These are phyloP conservation scores for Theristicus caerulescens DNA, from an alignment of 2,113 vertebrate genomes.

Conservation along the genomic window DNA sequence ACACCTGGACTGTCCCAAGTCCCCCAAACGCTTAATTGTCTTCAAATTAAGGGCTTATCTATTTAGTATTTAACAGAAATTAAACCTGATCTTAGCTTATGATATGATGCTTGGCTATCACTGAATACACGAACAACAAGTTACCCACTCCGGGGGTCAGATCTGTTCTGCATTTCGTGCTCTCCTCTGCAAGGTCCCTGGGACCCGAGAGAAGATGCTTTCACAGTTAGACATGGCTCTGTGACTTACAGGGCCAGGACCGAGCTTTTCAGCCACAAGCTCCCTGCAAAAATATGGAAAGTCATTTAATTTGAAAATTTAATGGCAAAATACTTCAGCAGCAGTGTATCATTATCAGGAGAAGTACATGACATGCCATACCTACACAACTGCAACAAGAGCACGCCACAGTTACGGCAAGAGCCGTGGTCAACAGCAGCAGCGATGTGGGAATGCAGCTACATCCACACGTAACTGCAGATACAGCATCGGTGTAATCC, in stretches of 20 bases:
- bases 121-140: not conserved
- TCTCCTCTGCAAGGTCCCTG: not conserved
- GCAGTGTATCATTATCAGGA: accelerated
- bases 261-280: not conserved
- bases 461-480: accelerated
- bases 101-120: too few relatives aligned
- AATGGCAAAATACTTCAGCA: not conserved
- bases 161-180: not conserved
- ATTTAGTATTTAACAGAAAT: not conserved
- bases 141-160: not conserved
- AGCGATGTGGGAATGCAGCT: accelerated
- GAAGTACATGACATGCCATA: accelerated
- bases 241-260: not conserved
- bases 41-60: not conserved
- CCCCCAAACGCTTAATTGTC: too few relatives aligned
- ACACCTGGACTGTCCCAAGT: not conserved
- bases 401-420: accelerated
- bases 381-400: too few relatives aligned
- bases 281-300: not conserved
- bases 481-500: not conserved
- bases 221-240: not conserved
- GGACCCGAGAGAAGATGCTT: not conserved
- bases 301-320: not conserved
- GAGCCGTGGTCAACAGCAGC: accelerated
- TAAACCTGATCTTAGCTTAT: not conserved